Evolutionary conservation across 2,888 invertebrate genomes (phyloP).

Genomic region (Celastrina argiolus): DNA sequence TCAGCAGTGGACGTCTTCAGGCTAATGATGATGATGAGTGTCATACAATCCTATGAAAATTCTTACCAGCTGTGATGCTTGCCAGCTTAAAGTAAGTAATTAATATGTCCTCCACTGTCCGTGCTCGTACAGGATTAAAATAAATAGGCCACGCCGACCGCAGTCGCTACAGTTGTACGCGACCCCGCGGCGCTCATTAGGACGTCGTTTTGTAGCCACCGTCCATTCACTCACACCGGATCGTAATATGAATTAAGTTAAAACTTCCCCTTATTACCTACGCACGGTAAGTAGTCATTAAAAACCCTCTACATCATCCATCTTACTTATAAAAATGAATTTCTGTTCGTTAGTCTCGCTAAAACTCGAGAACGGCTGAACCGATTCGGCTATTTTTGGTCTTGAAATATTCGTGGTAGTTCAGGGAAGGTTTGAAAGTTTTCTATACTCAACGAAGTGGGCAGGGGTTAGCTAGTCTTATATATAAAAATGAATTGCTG

Average conservation of each 20-base stretch:
- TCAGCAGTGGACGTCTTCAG: too few species aligned
- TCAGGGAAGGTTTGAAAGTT: too few species aligned
- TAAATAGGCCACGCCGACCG: background rate
- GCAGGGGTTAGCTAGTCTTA: too few species aligned
- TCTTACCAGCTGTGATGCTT: background rate
- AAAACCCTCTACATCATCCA: background rate
- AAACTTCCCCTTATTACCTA: slow-evolving; percentile 1
- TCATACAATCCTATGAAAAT: background rate
- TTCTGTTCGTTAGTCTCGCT: too few species aligned
- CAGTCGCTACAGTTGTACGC: slow-evolving; percentile 7
- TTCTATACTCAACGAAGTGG: too few species aligned
- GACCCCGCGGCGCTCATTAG: slow-evolving; percentile 19
- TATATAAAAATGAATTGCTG: too few species aligned
- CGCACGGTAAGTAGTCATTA: background rate
- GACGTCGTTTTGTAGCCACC: background rate
- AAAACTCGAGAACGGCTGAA: too few species aligned
- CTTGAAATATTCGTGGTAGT: too few species aligned
- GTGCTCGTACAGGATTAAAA: too few species aligned
- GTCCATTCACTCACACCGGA: background rate
- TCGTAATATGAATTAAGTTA: background rate
- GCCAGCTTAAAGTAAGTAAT: background rate
- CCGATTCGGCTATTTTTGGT: too few species aligned
- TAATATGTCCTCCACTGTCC: background rate
- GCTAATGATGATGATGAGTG: too few species aligned
- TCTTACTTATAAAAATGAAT: too few species aligned